These are phyloP conservation scores for Toxotes lorentzi DNA, from an alignment of 2,797 vertebrate genomes.

Conservation along the genomic window DNA sequence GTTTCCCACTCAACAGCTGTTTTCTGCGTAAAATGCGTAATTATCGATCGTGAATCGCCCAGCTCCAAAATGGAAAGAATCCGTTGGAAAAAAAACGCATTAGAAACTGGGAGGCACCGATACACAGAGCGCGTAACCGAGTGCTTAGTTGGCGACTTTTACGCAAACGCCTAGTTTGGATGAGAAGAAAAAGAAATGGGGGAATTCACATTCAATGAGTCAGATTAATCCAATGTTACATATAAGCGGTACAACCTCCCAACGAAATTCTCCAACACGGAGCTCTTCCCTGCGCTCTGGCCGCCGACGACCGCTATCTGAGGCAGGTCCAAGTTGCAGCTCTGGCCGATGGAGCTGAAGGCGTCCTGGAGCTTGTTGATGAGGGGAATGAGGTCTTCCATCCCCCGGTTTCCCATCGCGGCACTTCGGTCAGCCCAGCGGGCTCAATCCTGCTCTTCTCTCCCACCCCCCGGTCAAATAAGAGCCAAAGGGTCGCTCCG, in stretches of 20 bases:
- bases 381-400: constrained; percentile 97
- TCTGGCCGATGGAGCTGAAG: constrained; percentile 97
- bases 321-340: constrained; percentile 94
- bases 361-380: constrained; percentile 98
- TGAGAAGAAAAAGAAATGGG: background rate
- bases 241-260: constrained; percentile 87
- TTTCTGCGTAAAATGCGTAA: constrained; percentile 55
- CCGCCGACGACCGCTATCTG: constrained; percentile 98
- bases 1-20: constrained; percentile 32
- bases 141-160: constrained; percentile 69
- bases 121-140: constrained; percentile 44
- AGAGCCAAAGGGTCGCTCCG: constrained; percentile 25
- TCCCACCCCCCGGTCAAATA: constrained; percentile 26
- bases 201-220: background rate
- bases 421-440: constrained; percentile 51
- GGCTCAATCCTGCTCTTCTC: constrained; percentile 39
- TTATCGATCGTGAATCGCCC: constrained; percentile 55
- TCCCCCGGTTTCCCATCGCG: constrained; percentile 96
- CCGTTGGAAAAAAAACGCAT: constrained; percentile 8
- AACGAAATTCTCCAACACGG: constrained; percentile 96
- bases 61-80: constrained; percentile 61
- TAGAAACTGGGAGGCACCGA: constrained; percentile 58
- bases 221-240: background rate
- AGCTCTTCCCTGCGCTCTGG: constrained; percentile 98
- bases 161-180: constrained; percentile 28